Percentiles rank a stretch among this genome's conserved stretches.
Conservation (phyloP, 2,113 vertebrate species). For the Bostrychus sinensis region DNA sequence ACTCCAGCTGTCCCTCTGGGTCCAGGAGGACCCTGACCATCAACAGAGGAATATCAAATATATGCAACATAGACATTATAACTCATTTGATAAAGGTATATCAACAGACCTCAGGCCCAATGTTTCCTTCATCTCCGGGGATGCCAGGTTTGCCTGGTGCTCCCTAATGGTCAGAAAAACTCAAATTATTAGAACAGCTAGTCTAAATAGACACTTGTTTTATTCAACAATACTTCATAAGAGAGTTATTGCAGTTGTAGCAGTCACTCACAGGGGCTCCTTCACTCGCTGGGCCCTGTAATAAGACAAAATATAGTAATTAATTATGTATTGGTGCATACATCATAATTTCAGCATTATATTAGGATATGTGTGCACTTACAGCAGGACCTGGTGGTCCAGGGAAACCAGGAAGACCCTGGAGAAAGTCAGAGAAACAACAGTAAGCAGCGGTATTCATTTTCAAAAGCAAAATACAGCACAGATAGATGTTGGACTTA, state of each 20-base stretch:
- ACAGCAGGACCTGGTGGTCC: conserved; percentile 77
- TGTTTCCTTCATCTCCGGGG: conserved; percentile 82
- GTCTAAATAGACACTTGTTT: background rate
- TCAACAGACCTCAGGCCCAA: conserved; percentile 79
- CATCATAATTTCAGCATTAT: background rate
- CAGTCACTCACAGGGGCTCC: conserved; percentile 78
- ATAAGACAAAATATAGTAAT: conserved; percentile 5
- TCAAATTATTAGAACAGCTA: conserved; percentile 3
- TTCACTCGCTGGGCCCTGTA: conserved; percentile 74
- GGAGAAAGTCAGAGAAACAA: background rate
- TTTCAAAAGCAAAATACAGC: background rate
- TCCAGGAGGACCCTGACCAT: conserved; percentile 75
- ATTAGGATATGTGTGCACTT: conserved; percentile 50
- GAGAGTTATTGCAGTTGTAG: background rate
- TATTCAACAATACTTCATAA: background rate
- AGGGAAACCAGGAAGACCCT: conserved; percentile 84
- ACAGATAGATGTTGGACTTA: conserved; percentile 55
- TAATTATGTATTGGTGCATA: background rate
- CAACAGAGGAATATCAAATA: background rate
- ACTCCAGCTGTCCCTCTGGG: conserved; percentile 65
- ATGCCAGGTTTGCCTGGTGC: conserved; percentile 78
- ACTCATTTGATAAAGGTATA: background rate
- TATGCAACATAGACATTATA: conserved; percentile 4
- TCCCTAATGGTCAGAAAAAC: conserved; percentile 63
- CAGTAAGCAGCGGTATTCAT: background rate